Evolutionary conservation across 2,113 vertebrate species (phyloP), one percentile per base, ranked within the genome.

Genomic region (Neodontobutis hainanensis): DNA sequence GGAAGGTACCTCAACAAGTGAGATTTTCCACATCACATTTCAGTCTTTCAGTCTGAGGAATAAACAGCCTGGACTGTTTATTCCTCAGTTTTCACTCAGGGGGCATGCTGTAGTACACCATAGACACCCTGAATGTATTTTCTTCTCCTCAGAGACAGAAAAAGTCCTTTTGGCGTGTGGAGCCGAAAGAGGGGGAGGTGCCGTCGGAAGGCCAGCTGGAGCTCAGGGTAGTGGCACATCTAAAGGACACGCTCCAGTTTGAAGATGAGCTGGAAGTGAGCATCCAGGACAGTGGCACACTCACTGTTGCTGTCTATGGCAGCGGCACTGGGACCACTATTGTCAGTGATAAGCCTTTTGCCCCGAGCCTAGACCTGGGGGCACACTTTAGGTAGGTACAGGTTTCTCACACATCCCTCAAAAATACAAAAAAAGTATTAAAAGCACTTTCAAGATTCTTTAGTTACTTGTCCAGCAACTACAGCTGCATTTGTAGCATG

Each of bases 261-360:
- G 81, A 90, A 77, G 95, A 95, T 14, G 71, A 64, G 9, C 68
- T 97, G 47, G 74, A 93, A 10, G 27, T 97, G 60, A 85, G 71
- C 5, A 70, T 95, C 68, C 82, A 86, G 63, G 81, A 93, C 70
- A 92, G 92, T 66, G 86, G n/a, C 12, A 87, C 65, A 5, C 87
- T 84, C 4, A 48, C 12, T 14, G 85, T 96, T 12, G 44, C 73
- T 0, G 68, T 98, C 35, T 68, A 19, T 4, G 96, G 95, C 50
- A 80, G 68, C 0, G 96, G 95, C 62, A 89, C 70, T 0, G 94
- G 95, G n/a, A 95, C 92, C 8, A 95, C 94, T 0, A 93, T 98
- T 12, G 81, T 95, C 82, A 93, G 90, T 0, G 91, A 96, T 83
- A 88, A 69, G 44, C 91, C 93, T 9, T 93, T 97, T 40, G 70